Evolutionary conservation across 2,888 invertebrate species (phyloP), one percentile per base, ranked within the genome.

Genomic region (Pocota personata): DNA sequence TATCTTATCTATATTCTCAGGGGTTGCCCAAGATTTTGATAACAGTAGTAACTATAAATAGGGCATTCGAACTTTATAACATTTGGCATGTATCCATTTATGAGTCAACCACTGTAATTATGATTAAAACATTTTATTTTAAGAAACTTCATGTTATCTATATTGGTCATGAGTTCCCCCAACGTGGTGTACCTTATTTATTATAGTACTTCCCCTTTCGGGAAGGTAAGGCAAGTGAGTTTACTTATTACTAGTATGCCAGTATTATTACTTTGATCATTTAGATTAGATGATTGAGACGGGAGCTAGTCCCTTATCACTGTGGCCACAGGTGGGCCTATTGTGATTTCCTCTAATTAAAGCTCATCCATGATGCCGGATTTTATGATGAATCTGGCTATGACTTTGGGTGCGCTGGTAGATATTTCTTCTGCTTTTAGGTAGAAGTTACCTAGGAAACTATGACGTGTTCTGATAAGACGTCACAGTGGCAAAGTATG

Each of bases 11-110:
- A 12, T 8, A 8, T 27, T 40, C 7, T 27, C 8, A 60, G 66
- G 66, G 66, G 66, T 66, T 50, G 50, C 66, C 66, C 66, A 37
- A 66, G 50, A 66, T 50, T 64, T 19, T 32, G 21, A 46, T 43
- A 48, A 66, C 6, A 8, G 3, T 48, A 8, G 21, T 27, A 12
- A 24, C 14, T 24, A 62, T 14, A 43, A 62, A 46, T 14, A 7
- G 3, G 40, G 24, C 19, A 40, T 14, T 43, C 30, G 27, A 62
- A 62, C 43, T 43, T 43, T 43, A 43, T 4, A 24, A 24, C 21
- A n/a, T 58, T 24, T 12, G 30, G 4, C 16, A n/a, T 1, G 24
- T 27, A 50, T 24, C 12, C n/a, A 16, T 7, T n/a, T 40, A 30
- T 62, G 62, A 62, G 16, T 62, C 62, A 46, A 7, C 24, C 10